Conservation (phyloP, 92 coral and sea anemone species). For the Phenganax subtilis region DNA sequence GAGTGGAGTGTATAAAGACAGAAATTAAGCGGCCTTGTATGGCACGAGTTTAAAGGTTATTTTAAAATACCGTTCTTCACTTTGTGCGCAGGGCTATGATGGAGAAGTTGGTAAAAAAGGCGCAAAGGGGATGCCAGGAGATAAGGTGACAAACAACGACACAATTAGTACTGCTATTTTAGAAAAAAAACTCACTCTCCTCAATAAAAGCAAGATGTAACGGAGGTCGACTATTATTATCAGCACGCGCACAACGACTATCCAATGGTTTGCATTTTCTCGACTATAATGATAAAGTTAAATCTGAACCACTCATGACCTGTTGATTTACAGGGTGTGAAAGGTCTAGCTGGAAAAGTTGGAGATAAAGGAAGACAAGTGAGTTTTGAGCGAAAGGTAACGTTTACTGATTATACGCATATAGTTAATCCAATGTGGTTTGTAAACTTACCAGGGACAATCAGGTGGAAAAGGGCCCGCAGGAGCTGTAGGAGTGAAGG, state of each 20-base stretch:
- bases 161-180: not conserved
- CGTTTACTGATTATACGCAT: not conserved
- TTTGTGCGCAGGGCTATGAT: slow-evolving; percentile 13
- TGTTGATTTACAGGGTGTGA: not conserved
- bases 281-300: too few species aligned
- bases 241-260: too few species aligned
- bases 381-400: not conserved
- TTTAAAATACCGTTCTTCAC: not conserved
- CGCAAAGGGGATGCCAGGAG: not conserved
- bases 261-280: too few species aligned
- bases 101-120: not conserved
- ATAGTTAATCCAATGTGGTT: not conserved
- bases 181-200: not conserved
- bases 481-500: not conserved
- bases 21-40: too few species aligned
- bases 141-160: not conserved
- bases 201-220: not conserved
- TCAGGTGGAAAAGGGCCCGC: not conserved
- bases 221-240: too few species aligned
- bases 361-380: slow-evolving; percentile 7
- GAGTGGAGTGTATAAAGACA: too few species aligned
- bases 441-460: not conserved
- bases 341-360: not conserved
- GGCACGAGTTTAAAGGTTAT: too few species aligned
- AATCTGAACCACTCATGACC: too few species aligned